Evolutionary conservation across 2,888 invertebrate genomes (phyloP).

Genomic region (Sarcophaga carnaria): DNA sequence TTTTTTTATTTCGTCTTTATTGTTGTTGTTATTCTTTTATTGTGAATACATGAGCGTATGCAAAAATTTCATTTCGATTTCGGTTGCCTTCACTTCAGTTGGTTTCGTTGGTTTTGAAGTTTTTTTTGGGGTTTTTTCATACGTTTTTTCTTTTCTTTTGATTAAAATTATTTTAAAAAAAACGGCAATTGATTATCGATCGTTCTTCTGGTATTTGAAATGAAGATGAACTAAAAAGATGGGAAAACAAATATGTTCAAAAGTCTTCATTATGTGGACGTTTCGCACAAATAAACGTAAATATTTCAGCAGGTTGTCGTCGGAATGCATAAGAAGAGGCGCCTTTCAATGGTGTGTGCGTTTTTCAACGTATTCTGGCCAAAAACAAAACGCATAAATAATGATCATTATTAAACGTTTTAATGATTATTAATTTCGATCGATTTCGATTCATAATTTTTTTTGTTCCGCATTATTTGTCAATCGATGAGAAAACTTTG

Average conservation of each 20-base stretch:
- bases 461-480: neutral
- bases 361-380: conserved; percentile 7
- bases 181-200: neutral
- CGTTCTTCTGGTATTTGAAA: conserved; percentile 24
- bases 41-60: neutral
- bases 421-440: conserved; percentile 48
- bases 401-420: conserved; percentile 56
- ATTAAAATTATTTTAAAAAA: conserved; percentile 48
- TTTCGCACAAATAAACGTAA: conserved; percentile 54
- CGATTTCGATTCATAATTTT: neutral
- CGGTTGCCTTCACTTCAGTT: neutral
- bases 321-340: conserved; percentile 63
- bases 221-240: conserved; percentile 28
- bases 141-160: neutral
- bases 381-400: conserved; percentile 57
- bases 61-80: neutral
- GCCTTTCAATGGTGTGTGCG: conserved; percentile 45
- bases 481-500: neutral
- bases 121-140: neutral
- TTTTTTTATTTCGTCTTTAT: conserved; percentile 15
- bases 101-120: neutral
- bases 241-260: neutral
- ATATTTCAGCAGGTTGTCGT: conserved; percentile 67
- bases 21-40: neutral
- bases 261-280: conserved; percentile 42